Evolutionary conservation across 2,113 vertebrate genomes (phyloP).

Genomic region (Thomomys bottae): DNA sequence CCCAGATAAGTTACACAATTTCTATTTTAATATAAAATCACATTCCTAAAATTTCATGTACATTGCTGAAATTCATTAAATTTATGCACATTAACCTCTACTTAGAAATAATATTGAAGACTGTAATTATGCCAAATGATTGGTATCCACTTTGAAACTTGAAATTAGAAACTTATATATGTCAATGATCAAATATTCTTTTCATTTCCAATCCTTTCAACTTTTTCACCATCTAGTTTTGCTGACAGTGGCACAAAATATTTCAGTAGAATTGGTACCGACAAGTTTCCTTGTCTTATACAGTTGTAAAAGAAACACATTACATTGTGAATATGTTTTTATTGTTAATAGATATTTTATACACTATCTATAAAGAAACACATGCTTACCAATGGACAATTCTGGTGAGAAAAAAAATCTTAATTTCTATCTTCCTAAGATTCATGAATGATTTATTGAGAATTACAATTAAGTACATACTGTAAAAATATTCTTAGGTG

Average conservation of each 20-base stretch:
- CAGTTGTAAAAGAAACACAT: neutral
- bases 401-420: neutral
- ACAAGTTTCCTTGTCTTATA: neutral
- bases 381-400: neutral
- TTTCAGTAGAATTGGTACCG: neutral
- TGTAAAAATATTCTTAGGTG: neutral
- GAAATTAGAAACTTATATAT: neutral
- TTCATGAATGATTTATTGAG: neutral
- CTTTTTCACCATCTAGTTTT: neutral
- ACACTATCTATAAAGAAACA: neutral
- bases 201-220: neutral
- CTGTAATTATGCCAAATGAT: neutral
- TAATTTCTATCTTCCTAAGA: neutral
- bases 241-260: neutral
- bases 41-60: too few relatives aligned
- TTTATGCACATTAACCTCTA: too few relatives aligned
- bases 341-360: too few relatives aligned
- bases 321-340: neutral
- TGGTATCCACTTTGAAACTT: neutral
- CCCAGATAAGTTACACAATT: too few relatives aligned
- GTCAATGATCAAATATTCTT: neutral
- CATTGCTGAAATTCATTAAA: too few relatives aligned
- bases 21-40: too few relatives aligned
- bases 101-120: neutral
- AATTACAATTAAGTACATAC: neutral